phyloP scores from a whole-genome alignment of 37 sponge, comb jelly and placozoan genomes.

The Spongilla lacustris region DNA sequence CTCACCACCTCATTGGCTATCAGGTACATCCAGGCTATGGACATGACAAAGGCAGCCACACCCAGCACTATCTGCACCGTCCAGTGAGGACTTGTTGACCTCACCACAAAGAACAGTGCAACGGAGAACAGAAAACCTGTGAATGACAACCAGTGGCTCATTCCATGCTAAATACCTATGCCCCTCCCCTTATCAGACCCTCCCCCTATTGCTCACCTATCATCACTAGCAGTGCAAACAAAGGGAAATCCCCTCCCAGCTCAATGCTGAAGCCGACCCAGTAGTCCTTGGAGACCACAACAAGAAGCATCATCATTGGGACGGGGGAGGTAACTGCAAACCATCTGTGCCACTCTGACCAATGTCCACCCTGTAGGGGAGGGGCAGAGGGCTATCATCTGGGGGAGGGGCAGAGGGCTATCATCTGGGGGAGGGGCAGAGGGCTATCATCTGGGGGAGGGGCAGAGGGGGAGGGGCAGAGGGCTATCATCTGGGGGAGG shows the following conservation, averaged over 20 bases:
- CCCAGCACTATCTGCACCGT: slow-evolving; percentile 69
- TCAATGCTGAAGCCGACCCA: slow-evolving; percentile 70
- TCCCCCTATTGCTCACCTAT: slow-evolving; percentile 44
- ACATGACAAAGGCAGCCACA: slow-evolving; percentile 72
- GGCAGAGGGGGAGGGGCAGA: background rate
- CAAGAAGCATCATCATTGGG: slow-evolving; percentile 68
- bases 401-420: background rate
- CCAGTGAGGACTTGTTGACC: slow-evolving; percentile 34
- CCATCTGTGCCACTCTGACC: slow-evolving; percentile 64
- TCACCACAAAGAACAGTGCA: slow-evolving; percentile 22
- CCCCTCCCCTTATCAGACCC: background rate
- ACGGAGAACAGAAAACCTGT: slow-evolving; percentile 42
- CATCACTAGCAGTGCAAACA: slow-evolving; percentile 64
- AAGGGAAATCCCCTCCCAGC: slow-evolving; percentile 50
- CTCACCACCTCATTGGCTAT: slow-evolving; percentile 85
- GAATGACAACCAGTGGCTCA: background rate
- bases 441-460: background rate
- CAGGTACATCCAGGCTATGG: slow-evolving; percentile 87
- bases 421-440: background rate
- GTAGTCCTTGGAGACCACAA: slow-evolving; percentile 44
- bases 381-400: too few species aligned
- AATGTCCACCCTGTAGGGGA: slow-evolving; percentile 58
- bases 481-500: background rate
- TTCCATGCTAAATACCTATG: background rate
- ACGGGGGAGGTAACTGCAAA: slow-evolving; percentile 81